phyloP scores from a whole-genome alignment of 2,797 vertebrate species.

The Chelonia mydas region DNA sequence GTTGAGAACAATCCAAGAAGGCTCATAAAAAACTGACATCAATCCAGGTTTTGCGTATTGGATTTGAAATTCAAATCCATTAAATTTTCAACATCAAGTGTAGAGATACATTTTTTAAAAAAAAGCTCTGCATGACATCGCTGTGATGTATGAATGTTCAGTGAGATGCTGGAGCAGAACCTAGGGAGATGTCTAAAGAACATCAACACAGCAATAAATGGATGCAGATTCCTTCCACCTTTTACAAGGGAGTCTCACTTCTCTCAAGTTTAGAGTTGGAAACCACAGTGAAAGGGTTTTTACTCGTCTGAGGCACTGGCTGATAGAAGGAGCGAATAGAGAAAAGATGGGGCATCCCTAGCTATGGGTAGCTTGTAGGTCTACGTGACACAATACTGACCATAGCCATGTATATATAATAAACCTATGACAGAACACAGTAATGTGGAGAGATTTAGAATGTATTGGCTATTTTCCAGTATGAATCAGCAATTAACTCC shows the following conservation, averaged over 20 bases:
- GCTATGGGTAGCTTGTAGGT: background rate
- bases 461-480: background rate
- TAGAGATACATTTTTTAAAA: background rate
- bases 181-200: background rate
- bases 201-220: background rate
- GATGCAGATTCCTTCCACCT: background rate
- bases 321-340: background rate
- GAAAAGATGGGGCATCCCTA: accelerated
- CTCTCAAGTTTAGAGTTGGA: background rate
- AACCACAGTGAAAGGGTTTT: background rate
- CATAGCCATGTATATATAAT: accelerated
- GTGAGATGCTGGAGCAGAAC: background rate
- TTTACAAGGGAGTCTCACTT: background rate
- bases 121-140: background rate
- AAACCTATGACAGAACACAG: background rate
- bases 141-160: background rate
- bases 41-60: background rate
- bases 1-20: background rate
- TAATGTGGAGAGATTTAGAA: background rate
- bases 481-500: background rate
- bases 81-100: background rate
- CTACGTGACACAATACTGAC: background rate
- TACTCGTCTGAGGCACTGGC: background rate
- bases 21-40: background rate
- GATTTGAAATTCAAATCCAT: background rate